Conservation (phyloP, 1,140 invertebrate genomes). For the Dreissena polymorpha region DNA sequence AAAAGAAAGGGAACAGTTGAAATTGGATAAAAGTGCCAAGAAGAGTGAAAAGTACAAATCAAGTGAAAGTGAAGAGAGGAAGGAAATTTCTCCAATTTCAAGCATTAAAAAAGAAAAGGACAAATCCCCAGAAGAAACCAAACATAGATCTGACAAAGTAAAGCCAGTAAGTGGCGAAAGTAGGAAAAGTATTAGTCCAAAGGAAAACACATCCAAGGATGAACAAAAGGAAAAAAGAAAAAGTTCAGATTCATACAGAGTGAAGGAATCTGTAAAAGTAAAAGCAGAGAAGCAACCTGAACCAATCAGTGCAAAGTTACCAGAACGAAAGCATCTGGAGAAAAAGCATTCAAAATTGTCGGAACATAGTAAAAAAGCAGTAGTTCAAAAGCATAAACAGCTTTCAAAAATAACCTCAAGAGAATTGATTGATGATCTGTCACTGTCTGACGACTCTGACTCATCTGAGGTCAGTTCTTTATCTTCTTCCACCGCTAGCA, state of each 20-base stretch:
- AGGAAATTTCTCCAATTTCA: neutral
- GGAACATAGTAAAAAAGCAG: neutral
- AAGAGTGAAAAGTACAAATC: conserved; percentile 5
- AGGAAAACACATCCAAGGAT: conserved; percentile 19
- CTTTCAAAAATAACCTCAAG: conserved; percentile 36
- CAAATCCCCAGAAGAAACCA: neutral
- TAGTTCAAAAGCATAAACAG: conserved; percentile 11
- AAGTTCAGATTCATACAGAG: neutral
- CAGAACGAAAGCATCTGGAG: conserved; percentile 5
- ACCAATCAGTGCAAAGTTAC: no score
- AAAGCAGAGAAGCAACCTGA: neutral
- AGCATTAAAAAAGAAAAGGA: conserved; percentile 18
- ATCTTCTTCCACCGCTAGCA: conserved; percentile 9
- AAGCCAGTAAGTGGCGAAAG: neutral
- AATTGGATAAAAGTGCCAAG: neutral
- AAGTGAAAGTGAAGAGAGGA: neutral
- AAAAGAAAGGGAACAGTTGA: no score
- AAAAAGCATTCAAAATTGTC: conserved; percentile 14
- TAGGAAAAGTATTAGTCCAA: neutral
- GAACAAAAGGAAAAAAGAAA: neutral
- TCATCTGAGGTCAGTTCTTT: conserved; percentile 17
- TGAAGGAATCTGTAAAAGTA: neutral
- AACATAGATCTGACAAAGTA: conserved; percentile 27
- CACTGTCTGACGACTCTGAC: conserved; percentile 28
- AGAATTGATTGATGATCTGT: conserved; percentile 47